Evolutionary conservation across 2,888 invertebrate species (phyloP).

Genomic region (Alloplasta piceator): DNA sequence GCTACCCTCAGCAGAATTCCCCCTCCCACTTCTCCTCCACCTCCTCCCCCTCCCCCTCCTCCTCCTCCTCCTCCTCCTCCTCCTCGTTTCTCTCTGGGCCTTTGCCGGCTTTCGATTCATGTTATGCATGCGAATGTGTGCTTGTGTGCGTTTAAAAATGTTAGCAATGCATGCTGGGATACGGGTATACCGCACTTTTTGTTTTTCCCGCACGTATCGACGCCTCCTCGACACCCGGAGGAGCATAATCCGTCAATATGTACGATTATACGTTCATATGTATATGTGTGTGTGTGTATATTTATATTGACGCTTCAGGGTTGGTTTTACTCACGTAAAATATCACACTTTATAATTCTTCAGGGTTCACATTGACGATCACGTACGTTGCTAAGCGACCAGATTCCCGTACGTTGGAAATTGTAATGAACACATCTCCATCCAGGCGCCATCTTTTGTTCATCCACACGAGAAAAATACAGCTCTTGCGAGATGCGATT

Average conservation of each 20-base stretch:
- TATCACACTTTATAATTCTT: too few species aligned
- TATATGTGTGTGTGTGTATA: neutral
- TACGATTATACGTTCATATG: neutral
- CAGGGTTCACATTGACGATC: too few species aligned
- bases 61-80: neutral
- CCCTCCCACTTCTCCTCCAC: neutral
- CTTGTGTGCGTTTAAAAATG: conserved; percentile 21
- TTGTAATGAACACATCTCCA: too few species aligned
- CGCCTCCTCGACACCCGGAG: conserved; percentile 21
- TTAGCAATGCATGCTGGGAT: conserved; percentile 3
- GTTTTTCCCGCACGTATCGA: conserved; percentile 27
- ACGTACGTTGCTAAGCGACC: too few species aligned
- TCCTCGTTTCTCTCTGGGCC: neutral
- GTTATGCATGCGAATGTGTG: conserved; percentile 13
- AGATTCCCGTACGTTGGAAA: too few species aligned
- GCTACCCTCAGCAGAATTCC: conserved; percentile 13
- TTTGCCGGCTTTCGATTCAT: conserved; percentile 32
- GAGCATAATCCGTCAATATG: conserved; percentile 6
- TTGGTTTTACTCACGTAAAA: too few species aligned
- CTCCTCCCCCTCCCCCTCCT: neutral
- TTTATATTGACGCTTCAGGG: too few species aligned
- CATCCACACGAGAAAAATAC: too few species aligned
- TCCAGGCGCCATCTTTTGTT: too few species aligned
- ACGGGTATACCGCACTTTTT: conserved; percentile 12
- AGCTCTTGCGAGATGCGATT: too few species aligned